Percentiles rank a stretch among this genome's conserved stretches.
Evolutionary conservation across 1,140 invertebrate genomes (phyloP).

Genomic region (Metopolophium dirhodum): DNA sequence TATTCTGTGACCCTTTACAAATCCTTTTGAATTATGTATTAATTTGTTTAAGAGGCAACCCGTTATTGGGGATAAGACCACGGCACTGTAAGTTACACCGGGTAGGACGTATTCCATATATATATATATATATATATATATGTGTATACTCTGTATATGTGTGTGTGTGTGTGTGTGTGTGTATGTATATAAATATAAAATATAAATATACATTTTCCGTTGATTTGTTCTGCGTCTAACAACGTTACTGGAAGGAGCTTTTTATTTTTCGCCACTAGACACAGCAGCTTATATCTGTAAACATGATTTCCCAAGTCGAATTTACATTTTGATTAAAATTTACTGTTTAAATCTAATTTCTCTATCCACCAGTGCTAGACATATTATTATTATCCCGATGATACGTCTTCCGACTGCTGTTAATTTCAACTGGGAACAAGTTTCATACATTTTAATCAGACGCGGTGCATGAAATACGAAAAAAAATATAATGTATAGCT

Average conservation of each 20-base stretch:
- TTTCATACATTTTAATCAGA: neutral
- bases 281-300: neutral
- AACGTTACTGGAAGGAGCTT: neutral
- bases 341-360: constrained; percentile 17
- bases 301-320: constrained; percentile 38
- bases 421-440: neutral
- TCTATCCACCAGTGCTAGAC: neutral
- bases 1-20: constrained; percentile 45
- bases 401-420: neutral
- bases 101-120: neutral
- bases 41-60: constrained; percentile 45
- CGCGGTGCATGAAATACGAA: neutral
- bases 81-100: neutral
- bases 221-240: neutral
- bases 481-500: neutral
- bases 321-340: constrained; percentile 46
- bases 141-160: neutral
- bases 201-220: neutral
- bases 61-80: constrained; percentile 18
- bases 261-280: neutral
- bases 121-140: neutral
- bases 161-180: neutral
- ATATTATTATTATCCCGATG: neutral
- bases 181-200: too few species aligned
- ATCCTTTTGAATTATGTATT: constrained; percentile 55